Evolutionary conservation across 2,888 invertebrate species (phyloP).

Genomic region (Cephus pulcher): DNA sequence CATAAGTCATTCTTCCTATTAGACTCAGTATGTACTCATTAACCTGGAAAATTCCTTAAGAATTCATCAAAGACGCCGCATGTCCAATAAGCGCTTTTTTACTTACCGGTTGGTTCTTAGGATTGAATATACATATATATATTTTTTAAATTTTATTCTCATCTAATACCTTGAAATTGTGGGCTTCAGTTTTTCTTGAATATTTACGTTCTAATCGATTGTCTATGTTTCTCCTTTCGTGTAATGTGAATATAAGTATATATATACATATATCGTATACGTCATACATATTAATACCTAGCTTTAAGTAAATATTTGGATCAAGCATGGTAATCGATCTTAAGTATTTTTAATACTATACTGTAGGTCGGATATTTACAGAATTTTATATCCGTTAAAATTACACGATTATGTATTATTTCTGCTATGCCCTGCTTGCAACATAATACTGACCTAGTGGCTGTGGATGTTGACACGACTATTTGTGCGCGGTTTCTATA

Average conservation of each 20-base stretch:
- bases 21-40: background rate
- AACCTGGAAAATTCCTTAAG: background rate
- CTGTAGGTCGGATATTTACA: background rate
- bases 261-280: background rate
- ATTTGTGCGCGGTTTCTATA: slow-evolving; percentile 45
- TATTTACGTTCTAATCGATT: background rate
- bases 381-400: background rate
- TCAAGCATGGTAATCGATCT: background rate
- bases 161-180: background rate
- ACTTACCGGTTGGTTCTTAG: background rate
- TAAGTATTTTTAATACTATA: background rate
- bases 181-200: background rate
- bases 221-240: background rate
- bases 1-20: background rate
- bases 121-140: background rate
- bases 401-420: background rate
- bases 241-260: background rate
- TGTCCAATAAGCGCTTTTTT: background rate
- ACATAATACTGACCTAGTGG: slow-evolving; percentile 33
- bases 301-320: background rate
- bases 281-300: background rate
- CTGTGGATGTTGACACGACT: slow-evolving; percentile 42
- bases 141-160: background rate
- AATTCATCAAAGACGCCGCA: background rate
- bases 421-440: slow-evolving; percentile 18